These are phyloP conservation scores for Pachyramphus minor DNA, from an alignment of 2,113 vertebrate genomes.

Conservation along the genomic window DNA sequence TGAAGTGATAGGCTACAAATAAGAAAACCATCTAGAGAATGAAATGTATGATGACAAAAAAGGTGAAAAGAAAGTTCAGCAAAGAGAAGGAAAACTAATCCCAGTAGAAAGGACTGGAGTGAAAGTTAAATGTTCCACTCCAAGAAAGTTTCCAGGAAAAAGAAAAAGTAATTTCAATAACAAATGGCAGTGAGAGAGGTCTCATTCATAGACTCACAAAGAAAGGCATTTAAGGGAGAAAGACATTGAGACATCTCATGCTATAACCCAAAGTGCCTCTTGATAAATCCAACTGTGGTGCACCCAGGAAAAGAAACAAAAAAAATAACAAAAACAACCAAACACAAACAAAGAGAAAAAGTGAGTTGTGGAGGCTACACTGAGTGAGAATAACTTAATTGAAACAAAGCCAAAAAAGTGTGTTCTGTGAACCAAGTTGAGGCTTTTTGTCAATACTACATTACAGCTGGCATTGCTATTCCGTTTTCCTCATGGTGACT, in stretches of 20 bases:
- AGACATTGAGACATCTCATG: not conserved
- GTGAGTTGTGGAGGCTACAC: not conserved
- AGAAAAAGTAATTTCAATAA: not conserved
- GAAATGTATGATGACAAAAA: slow-evolving; percentile 24
- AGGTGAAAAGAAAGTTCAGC: slow-evolving; percentile 1
- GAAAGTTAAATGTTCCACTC: not conserved
- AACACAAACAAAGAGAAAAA: too few species aligned
- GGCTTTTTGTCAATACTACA: not conserved
- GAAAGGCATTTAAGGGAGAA: not conserved
- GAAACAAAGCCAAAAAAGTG: not conserved
- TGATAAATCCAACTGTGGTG: not conserved
- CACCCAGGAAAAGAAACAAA: too few species aligned
- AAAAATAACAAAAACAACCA: too few species aligned
- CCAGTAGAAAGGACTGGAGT: not conserved
- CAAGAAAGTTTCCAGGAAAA: not conserved
- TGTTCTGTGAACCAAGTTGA: not conserved
- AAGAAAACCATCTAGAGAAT: slow-evolving; percentile 8
- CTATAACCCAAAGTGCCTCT: not conserved
- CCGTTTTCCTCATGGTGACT: not conserved
- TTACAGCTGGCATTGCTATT: not conserved
- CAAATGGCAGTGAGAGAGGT: not conserved
- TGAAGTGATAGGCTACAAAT: slow-evolving; percentile 33
- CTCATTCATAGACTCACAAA: not conserved
- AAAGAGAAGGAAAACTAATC: not conserved
- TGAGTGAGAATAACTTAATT: not conserved